Base-by-base conservation (phyloP, 1,140 invertebrate species). In the Amphibalanus amphitrite region DNA sequence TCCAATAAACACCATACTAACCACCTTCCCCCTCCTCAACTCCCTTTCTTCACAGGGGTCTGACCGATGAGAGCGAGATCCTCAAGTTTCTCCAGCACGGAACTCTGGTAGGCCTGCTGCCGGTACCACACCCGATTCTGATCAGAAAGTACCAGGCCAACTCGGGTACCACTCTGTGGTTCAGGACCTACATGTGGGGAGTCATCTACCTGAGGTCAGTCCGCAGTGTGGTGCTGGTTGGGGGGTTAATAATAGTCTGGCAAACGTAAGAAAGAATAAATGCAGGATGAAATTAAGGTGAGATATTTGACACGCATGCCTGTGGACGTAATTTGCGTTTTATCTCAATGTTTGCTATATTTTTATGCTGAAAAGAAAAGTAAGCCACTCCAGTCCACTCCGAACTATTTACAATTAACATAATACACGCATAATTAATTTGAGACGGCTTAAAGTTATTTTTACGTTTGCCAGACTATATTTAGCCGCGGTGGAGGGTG, bases 71-170 rank as follows among this genome's bases (percentile, higher is more conserved):
- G 83, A 97, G 92, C 81, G 97, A 99, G 84, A 98, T 99, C 80
- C 84, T 99, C 20, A 97, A 97, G 79, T 99, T 99, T 83, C 84
- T 99, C 25, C 97, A 99, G 83, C 95, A 98, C 82, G 97, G 97
- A 70, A 99, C 97, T 0, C 82, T 99, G 70, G 97, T 99, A 17
- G 97, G 97, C 6, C 83, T 99, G 29, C 82, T 99, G 69, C 97
- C 97, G 1, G 97, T 99, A 67, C 97, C 97, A 13, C 97, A 99
- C 85, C 96, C 97, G 17, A 98, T 99, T 79, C 85, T 99, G 67
- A 99, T 99, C 75, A 84, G 97, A 74, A 97, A 98, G 82, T 99
- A 99, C 83, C 96, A 98, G 82, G 93, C 96, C 23, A 99, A 99
- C 82, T 87, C 89, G 69, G 96, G 95, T 47, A 99, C 97, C 1